These are phyloP conservation scores for Pachydiplax longipennis DNA, from an alignment of 2,888 invertebrate genomes.

Conservation along the genomic window DNA sequence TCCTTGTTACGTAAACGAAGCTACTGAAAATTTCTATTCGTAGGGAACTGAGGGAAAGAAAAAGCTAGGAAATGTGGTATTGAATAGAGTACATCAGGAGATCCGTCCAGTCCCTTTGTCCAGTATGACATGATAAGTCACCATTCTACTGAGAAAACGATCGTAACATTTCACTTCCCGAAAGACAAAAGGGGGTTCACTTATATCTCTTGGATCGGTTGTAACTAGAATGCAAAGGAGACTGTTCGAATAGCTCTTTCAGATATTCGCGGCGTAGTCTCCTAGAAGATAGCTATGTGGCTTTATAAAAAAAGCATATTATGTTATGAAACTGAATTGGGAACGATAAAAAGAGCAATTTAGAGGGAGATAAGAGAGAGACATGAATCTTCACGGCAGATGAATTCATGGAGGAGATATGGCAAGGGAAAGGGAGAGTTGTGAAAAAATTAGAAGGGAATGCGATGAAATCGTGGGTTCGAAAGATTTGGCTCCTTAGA, in stretches of 20 bases:
- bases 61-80: background rate
- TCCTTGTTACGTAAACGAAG: no score
- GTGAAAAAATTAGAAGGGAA: background rate
- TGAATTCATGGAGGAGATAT: background rate
- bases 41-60: background rate
- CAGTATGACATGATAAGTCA: background rate
- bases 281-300: background rate
- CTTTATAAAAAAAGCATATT: background rate
- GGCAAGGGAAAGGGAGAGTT: background rate
- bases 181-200: background rate
- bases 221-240: background rate
- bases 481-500: background rate
- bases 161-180: no score
- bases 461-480: background rate
- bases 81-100: background rate
- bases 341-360: background rate
- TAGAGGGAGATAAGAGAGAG: background rate
- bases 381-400: background rate
- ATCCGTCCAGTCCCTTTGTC: background rate
- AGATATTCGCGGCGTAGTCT: background rate
- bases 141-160: background rate
- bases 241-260: background rate
- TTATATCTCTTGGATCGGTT: background rate
- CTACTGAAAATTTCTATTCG: no score
- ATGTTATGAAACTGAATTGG: background rate